Evolutionary conservation across 2,113 vertebrate species (phyloP), one percentile per base, ranked within the genome.

Genomic region (Romanogobio albipinnatus): DNA sequence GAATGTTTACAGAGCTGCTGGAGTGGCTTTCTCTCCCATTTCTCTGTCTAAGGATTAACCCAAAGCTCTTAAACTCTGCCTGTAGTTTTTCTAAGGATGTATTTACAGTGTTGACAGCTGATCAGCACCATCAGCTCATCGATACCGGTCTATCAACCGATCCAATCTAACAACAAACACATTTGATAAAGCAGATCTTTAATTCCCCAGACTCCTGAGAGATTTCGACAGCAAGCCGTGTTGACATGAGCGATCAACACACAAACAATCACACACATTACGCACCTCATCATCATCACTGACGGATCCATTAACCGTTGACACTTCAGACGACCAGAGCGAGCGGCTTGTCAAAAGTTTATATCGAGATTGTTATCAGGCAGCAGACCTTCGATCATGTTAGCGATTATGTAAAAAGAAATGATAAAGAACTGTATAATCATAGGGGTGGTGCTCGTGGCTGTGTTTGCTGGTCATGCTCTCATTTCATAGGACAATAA

Each of bases 401-500:
- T 75, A 77, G 74, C 56, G 47, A 84, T 74, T 56, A 43, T 81
- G 13, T 59, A 49, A 17, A 59, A 51, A 61, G 33, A 49, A 66
- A 68, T 68, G 3, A 68, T 81, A 81, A 81, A 81, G 43, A 81
- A 81, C 14, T 81, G 10, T 68, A 81, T 45, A n/a, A 64, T 49
- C 24, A 19, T 36, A 66, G 24, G 78, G 61, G 61, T 81, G 78
- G 61, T 58, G 80, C 64, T 82, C 49, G 49, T 81, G 79, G 26
- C 13, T 85, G 84, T 62, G 64, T 39, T 81, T 70, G 68, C 51
- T 73, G 51, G 51, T 85, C 47, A 79, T 78, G 24, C 76, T 85
- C 77, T 85, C 64, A 80, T 79, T 82, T 71, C 80, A 82, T 82
- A 70, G 80, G 80, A 71, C 80, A 82, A 82, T 66, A 53, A 82